These are phyloP conservation scores for Nyleta sp. DNA, from an alignment of 2,888 invertebrate genomes.

Conservation along the genomic window DNA sequence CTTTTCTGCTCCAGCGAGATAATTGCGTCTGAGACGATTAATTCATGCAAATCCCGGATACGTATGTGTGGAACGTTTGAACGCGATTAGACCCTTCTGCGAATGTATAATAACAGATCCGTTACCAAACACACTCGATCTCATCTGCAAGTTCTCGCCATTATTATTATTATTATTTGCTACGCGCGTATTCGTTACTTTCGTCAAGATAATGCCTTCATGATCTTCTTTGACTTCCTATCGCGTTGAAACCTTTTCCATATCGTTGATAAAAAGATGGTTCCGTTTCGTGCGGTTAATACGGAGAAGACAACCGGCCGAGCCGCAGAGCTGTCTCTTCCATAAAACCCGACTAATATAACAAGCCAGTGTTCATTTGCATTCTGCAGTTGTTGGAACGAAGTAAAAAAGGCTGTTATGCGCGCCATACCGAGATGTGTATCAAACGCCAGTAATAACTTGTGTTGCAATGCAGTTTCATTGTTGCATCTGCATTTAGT, in stretches of 20 bases:
- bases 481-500: constrained; percentile 7
- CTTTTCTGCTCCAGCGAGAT: constrained; percentile 9
- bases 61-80: neutral
- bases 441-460: constrained; percentile 2
- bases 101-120: constrained; percentile 29
- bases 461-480: constrained; percentile 11
- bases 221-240: constrained; percentile 33
- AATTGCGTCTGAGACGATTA: neutral
- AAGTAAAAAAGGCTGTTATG: neutral
- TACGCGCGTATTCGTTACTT: constrained; percentile 20
- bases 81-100: constrained; percentile 25
- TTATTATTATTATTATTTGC: constrained; percentile 45
- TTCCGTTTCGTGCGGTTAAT: neutral
- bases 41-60: neutral
- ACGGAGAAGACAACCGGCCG: neutral
- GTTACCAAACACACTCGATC: constrained; percentile 22
- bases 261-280: constrained; percentile 4
- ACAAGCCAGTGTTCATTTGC: constrained; percentile 4
- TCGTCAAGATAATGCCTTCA: constrained; percentile 31
- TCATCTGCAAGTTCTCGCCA: constrained; percentile 19
- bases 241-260: constrained; percentile 25
- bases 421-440: neutral
- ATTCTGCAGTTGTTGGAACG: neutral
- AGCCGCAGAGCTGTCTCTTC: neutral
- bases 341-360: neutral